These are phyloP conservation scores for Tylochromis polylepis DNA, from an alignment of 2,113 vertebrate genomes.

Conservation along the genomic window DNA sequence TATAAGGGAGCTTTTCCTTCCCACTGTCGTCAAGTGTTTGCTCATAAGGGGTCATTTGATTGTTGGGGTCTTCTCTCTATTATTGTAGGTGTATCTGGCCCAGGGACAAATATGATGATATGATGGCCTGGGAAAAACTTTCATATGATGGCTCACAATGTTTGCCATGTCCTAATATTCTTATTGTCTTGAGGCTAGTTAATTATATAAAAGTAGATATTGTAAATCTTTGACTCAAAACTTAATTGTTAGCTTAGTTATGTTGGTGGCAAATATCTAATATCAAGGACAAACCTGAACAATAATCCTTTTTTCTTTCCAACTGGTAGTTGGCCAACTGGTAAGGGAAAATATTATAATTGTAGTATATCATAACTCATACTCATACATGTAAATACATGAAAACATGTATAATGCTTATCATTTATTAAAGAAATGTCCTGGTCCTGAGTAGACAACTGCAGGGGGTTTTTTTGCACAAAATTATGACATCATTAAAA, in stretches of 20 bases:
- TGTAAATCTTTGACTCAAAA: not conserved
- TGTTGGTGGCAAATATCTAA: not conserved
- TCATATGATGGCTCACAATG: not conserved
- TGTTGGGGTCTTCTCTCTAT: not conserved
- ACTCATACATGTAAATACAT: too few species aligned
- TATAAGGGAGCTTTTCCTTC: not conserved
- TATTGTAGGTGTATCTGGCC: not conserved
- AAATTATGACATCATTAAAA: not conserved
- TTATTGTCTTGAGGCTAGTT: not conserved
- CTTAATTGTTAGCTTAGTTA: not conserved
- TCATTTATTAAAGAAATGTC: too few species aligned
- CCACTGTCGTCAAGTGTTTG: not conserved
- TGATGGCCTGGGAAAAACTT: not conserved
- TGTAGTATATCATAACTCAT: not conserved
- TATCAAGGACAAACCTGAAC: not conserved
- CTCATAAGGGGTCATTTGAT: not conserved
- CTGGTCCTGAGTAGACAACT: not conserved
- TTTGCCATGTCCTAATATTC: not conserved
- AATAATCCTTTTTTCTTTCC: not conserved
- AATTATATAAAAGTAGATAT: not conserved
- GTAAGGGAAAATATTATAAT: not conserved
- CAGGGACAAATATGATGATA: not conserved
- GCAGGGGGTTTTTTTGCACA: fast-evolving
- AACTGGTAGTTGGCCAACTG: not conserved
- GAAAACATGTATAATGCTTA: too few species aligned